phyloP scores from a whole-genome alignment of 2,113 vertebrate genomes.

The Promerops cafer region DNA sequence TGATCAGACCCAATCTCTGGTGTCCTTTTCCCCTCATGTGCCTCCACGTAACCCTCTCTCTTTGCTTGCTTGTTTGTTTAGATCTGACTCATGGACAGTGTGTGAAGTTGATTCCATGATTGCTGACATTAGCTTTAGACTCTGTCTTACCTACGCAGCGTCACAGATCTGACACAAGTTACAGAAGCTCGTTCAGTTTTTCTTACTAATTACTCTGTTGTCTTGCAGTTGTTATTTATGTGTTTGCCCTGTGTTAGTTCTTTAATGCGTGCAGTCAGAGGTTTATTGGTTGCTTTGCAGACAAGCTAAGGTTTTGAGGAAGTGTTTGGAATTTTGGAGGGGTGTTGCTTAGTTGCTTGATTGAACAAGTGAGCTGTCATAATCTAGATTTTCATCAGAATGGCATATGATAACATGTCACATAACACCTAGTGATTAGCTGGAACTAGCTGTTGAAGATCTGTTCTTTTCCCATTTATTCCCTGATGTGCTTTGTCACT shows the following conservation, averaged over 20 bases:
- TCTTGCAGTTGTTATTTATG: neutral
- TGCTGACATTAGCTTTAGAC: neutral
- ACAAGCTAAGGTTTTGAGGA: neutral
- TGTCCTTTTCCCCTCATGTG: neutral
- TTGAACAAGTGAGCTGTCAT: neutral
- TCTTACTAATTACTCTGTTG: neutral
- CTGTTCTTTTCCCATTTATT: neutral
- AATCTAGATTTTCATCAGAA: neutral
- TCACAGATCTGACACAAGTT: neutral
- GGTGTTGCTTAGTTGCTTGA: neutral
- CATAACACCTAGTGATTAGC: accelerated
- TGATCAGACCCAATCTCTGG: neutral
- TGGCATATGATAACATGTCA: neutral
- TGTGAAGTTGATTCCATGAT: neutral
- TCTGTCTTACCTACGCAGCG: neutral
- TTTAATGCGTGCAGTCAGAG: neutral
- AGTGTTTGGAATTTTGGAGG: neutral
- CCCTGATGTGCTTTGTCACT: neutral
- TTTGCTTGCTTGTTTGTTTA: neutral
- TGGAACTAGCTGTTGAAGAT: neutral
- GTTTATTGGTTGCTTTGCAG: neutral
- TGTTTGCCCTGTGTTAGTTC: neutral
- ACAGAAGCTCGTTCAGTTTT: neutral
- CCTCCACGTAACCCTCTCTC: neutral
- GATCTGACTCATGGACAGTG: neutral